A percentile compares a stretch with the other conserved stretches of the same genome.
These are phyloP conservation scores for Cossypha niveicapilla DNA, from an alignment of 2,797 vertebrate genomes.

Conservation along the genomic window DNA sequence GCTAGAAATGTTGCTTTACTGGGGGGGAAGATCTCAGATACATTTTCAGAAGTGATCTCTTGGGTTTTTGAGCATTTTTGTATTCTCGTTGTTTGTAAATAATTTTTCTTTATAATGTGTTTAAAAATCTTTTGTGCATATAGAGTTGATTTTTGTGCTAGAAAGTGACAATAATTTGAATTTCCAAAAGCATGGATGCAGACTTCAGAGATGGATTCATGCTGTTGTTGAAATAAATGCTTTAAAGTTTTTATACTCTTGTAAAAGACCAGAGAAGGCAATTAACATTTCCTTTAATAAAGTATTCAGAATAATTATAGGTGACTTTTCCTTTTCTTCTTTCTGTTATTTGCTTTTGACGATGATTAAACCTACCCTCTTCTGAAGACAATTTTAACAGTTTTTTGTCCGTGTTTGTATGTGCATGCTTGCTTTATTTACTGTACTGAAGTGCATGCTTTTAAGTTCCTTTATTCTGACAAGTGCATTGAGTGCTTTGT, in stretches of 20 bases:
- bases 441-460: constrained; percentile 24
- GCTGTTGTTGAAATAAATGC: background rate
- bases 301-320: constrained; percentile 4
- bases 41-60: background rate
- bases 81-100: background rate
- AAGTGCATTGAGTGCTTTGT: background rate
- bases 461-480: constrained; percentile 34
- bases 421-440: constrained; percentile 23
- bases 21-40: background rate
- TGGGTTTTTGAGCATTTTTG: background rate
- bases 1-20: background rate
- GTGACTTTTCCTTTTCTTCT: constrained; percentile 9
- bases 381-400: background rate
- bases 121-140: background rate
- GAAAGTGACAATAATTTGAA: background rate
- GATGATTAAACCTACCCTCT: background rate
- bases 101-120: background rate
- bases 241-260: background rate
- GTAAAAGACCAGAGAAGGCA: background rate
- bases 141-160: background rate
- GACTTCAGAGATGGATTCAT: background rate
- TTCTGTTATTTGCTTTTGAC: background rate
- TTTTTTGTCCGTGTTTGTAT: background rate
- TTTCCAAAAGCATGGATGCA: background rate
- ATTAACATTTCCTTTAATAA: background rate